These are phyloP conservation scores for Anhinga anhinga DNA, from an alignment of 2,113 vertebrate species.

Conservation along the genomic window DNA sequence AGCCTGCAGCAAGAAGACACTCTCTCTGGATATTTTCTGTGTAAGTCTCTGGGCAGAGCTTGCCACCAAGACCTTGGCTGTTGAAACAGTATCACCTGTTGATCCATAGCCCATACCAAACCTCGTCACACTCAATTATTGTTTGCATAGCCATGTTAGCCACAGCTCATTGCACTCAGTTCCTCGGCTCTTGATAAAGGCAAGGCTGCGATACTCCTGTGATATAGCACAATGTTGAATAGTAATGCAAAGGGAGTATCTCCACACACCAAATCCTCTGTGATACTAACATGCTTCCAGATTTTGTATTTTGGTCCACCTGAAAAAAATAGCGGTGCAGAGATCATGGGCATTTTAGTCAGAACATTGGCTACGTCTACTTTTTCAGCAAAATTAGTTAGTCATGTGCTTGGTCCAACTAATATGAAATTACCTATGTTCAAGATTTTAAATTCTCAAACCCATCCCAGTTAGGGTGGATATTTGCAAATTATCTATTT, in stretches of 20 bases:
- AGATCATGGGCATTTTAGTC: background rate
- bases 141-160: background rate
- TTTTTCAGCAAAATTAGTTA: background rate
- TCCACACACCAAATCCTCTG: background rate
- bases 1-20: background rate
- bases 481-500: background rate
- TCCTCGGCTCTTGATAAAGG: background rate
- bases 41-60: background rate
- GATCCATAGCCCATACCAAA: background rate
- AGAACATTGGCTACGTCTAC: background rate
- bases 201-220: background rate
- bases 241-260: background rate
- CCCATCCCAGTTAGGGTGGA: background rate
- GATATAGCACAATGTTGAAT: background rate
- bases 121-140: background rate
- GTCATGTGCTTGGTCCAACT: fast-evolving
- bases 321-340: background rate
- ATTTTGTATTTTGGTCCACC: background rate
- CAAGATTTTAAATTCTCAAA: background rate
- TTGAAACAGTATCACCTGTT: background rate
- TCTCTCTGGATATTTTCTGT: fast-evolving
- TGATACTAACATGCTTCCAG: background rate
- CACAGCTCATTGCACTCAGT: background rate
- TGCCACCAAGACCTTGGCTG: background rate
- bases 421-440: background rate